Percentiles rank a stretch among this genome's conserved stretches.
Evolutionary conservation across 2,888 invertebrate species (phyloP).

Genomic region (Norana najaformis): DNA sequence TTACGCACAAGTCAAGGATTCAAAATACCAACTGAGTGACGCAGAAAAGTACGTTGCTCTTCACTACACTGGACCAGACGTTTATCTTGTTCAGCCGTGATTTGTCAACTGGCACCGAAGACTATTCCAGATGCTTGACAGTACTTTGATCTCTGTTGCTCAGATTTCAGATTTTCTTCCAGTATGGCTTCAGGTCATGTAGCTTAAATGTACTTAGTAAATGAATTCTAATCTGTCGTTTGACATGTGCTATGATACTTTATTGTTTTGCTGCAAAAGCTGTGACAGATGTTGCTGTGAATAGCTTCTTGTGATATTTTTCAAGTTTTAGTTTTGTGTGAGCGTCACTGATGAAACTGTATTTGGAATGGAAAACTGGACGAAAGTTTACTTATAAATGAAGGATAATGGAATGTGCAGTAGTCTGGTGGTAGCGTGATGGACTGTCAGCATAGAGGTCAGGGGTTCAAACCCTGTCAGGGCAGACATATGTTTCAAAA

Average conservation of each 20-base stretch:
- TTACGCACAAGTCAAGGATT: conserved; percentile 33
- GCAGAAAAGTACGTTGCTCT: conserved; percentile 38
- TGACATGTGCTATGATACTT: too few species aligned
- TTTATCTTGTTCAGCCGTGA: conserved; percentile 28
- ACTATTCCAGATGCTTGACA: neutral
- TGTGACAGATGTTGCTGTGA: conserved; percentile 13
- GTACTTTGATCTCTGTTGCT: conserved; percentile 9
- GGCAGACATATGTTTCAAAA: too few species aligned
- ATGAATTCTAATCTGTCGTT: too few species aligned
- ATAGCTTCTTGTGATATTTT: neutral
- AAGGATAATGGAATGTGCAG: too few species aligned
- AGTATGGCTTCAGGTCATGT: too few species aligned
- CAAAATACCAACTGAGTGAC: conserved; percentile 36
- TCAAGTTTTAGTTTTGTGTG: neutral
- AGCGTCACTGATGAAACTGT: neutral
- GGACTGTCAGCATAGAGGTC: too few species aligned
- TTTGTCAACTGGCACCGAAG: neutral
- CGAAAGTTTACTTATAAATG: too few species aligned
- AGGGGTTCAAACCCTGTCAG: too few species aligned
- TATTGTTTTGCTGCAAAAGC: neutral
- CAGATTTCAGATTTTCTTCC: neutral
- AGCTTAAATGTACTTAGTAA: too few species aligned
- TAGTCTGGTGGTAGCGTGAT: neutral
- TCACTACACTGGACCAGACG: conserved; percentile 38
- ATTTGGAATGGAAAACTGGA: neutral